Conservation (phyloP, 2,113 vertebrate genomes). For the Ginglymostoma cirratum region DNA sequence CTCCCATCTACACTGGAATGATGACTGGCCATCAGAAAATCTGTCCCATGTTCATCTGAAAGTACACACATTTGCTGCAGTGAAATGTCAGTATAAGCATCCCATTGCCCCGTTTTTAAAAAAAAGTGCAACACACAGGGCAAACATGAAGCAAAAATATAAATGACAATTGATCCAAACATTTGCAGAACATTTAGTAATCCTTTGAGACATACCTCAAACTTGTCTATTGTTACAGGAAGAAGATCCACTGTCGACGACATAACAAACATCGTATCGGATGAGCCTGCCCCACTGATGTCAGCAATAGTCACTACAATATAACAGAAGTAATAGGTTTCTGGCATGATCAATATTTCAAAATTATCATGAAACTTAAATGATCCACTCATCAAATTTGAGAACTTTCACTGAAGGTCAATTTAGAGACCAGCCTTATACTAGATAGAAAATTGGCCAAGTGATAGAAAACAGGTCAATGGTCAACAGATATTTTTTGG, state of each 20-base stretch:
- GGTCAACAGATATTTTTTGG: no score
- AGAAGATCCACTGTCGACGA: background rate
- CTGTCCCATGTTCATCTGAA: background rate
- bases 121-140: background rate
- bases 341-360: background rate
- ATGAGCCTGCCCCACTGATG: no score
- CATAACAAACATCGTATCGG: conserved; percentile 1
- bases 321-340: background rate
- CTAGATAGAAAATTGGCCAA: no score
- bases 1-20: no score
- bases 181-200: background rate
- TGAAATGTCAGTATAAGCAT: background rate
- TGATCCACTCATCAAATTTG: background rate
- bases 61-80: background rate
- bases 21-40: no score
- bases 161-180: background rate
- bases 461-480: no score
- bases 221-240: background rate
- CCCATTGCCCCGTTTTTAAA: background rate
- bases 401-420: no score
- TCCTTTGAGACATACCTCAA: conserved; percentile 1
- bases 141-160: background rate
- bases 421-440: no score
- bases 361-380: background rate
- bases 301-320: background rate